Evolutionary conservation across 1,140 invertebrate species (phyloP).

Genomic region (Bombus confusus): DNA sequence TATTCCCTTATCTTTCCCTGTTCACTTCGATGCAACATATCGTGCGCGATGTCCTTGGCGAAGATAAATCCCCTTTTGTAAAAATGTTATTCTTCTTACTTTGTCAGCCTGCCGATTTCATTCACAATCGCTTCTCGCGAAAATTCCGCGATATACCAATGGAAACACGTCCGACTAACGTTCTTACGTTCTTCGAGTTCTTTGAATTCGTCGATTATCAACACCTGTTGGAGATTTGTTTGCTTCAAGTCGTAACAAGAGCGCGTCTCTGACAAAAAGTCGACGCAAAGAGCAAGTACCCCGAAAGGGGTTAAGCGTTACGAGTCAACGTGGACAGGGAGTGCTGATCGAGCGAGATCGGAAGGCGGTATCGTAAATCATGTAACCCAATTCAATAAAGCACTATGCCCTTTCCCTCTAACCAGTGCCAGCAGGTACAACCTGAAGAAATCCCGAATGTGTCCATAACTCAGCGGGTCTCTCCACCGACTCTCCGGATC

Average conservation of each 20-base stretch:
- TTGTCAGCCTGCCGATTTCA: not conserved
- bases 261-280: conserved; percentile 32
- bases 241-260: not conserved
- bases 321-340: conserved; percentile 67
- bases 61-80: too few species aligned
- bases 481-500: conserved; percentile 51
- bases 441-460: conserved; percentile 74
- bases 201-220: not conserved
- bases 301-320: conserved; percentile 62
- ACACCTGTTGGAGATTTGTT: conserved; percentile 46
- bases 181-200: too few species aligned
- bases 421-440: conserved; percentile 68
- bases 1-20: too few species aligned
- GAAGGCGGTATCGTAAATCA: conserved; percentile 73
- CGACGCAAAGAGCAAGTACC: conserved; percentile 7
- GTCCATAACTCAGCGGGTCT: conserved; percentile 71
- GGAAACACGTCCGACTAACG: too few species aligned
- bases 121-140: not conserved
- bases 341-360: conserved; percentile 69
- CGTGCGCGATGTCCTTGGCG: too few species aligned
- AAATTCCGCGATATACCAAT: not conserved
- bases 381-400: conserved; percentile 79
- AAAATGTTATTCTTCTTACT: too few species aligned
- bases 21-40: too few species aligned
- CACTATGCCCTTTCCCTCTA: conserved; percentile 69